Conservation (phyloP, 1,140 invertebrate species). For the Macrobrachium nipponense region DNA sequence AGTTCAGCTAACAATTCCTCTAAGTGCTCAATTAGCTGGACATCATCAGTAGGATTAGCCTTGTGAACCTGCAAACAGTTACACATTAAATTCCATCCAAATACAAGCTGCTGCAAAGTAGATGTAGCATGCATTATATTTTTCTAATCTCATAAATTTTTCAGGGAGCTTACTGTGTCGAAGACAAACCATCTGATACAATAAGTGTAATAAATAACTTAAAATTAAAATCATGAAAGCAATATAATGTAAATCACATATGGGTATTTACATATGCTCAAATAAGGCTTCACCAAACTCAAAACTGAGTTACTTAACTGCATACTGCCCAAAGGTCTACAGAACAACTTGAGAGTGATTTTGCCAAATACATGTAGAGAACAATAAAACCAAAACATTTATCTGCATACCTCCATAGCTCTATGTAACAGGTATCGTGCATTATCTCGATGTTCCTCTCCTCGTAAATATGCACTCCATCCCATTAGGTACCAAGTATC, state of each 20-base stretch:
- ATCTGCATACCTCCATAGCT: slow-evolving; percentile 66
- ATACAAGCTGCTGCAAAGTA: not conserved
- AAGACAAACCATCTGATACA: too few relatives aligned
- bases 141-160: too few relatives aligned
- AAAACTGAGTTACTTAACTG: not conserved
- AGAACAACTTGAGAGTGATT: not conserved
- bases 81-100: not conserved
- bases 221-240: too few relatives aligned
- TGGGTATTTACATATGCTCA: too few relatives aligned
- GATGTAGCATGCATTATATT: not conserved
- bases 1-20: slow-evolving; percentile 57
- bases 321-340: not conserved
- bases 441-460: slow-evolving; percentile 67
- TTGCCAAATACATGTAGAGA: not conserved
- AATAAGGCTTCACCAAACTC: not conserved
- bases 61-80: slow-evolving; percentile 19
- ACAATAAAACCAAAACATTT: not conserved
- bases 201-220: too few relatives aligned
- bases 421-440: slow-evolving; percentile 68
- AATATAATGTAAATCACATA: too few relatives aligned
- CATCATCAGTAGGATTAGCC: slow-evolving; percentile 31
- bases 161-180: too few relatives aligned
- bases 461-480: slow-evolving; percentile 68
- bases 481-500: slow-evolving; percentile 70
- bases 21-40: slow-evolving; percentile 52